Evolutionary conservation across 53 echinoderm and acorn worm genomes (phyloP).

Genomic region (Zoroaster sp.): DNA sequence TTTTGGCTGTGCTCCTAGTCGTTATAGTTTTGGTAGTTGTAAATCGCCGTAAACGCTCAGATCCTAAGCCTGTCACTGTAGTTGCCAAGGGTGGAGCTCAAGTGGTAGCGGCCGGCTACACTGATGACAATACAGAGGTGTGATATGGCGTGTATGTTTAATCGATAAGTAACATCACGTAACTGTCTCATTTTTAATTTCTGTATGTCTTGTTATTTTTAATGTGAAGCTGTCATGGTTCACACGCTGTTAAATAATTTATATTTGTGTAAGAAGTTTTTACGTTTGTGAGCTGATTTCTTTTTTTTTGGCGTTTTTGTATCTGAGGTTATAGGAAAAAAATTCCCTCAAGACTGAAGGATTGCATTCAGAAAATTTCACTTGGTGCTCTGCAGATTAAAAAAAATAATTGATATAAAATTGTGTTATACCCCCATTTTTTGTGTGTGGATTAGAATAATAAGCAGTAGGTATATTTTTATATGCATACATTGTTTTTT

Average conservation of each 20-base stretch:
- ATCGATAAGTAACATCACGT: not conserved
- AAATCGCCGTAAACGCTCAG: conserved; percentile 57
- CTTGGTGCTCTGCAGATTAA: conserved; percentile 46
- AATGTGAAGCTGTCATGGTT: conserved; percentile 22
- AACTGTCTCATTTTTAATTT: not conserved
- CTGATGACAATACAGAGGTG: conserved; percentile 94
- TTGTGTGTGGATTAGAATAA: not conserved
- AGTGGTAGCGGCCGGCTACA: conserved; percentile 75
- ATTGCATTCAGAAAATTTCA: conserved; percentile 22
- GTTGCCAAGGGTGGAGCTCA: conserved; percentile 66
- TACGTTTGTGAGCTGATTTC: conserved; percentile 22
- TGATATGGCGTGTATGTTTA: conserved; percentile 36
- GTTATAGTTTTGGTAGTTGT: conserved; percentile 63
- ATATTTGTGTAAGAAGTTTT: conserved; percentile 56
- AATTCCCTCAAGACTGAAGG: not conserved
- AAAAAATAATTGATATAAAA: conserved; percentile 11
- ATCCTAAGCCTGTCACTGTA: conserved; percentile 44
- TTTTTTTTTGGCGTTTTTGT: not conserved
- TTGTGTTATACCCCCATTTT: not conserved
- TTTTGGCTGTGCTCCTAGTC: conserved; percentile 56
- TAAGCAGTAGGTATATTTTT: conserved; percentile 31
- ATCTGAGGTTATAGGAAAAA: not conserved
- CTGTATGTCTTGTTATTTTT: conserved; percentile 22
- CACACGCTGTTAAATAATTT: conserved; percentile 52
- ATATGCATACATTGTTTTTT: not conserved